Evolutionary conservation across 2,797 vertebrate species (phyloP).

Genomic region (Propithecus deckenii): DNA sequence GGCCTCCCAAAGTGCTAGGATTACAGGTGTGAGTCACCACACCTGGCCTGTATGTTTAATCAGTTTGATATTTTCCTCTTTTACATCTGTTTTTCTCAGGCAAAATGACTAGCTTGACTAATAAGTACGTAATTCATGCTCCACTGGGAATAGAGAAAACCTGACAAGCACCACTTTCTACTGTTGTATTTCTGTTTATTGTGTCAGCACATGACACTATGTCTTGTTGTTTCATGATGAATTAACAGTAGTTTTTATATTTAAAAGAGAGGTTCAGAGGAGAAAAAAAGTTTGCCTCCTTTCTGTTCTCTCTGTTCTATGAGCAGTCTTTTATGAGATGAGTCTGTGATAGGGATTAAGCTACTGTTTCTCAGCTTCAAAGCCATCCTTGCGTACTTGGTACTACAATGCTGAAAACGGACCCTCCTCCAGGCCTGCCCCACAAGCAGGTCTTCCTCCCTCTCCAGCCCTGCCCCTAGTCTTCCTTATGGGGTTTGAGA

Average conservation of each 20-base stretch:
- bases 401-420: background rate
- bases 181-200: background rate
- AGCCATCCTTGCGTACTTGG: background rate
- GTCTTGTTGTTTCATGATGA: background rate
- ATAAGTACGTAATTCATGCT: background rate
- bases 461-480: background rate
- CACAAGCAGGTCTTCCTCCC: background rate
- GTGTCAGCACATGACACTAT: background rate
- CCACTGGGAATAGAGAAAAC: background rate
- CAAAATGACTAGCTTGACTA: background rate
- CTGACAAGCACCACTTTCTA: background rate
- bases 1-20: background rate
- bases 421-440: no score
- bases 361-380: background rate
- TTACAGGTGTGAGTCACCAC: background rate
- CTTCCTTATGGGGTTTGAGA: background rate
- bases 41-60: background rate
- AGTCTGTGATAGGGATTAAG: background rate
- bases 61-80: background rate
- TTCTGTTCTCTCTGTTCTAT: background rate
- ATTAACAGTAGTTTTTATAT: background rate
- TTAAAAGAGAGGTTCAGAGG: background rate
- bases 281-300: background rate
- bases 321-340: background rate
- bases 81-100: background rate